phyloP scores from a whole-genome alignment of 64 coral and sea anemone species.

The Pocillopora verrucosa region DNA sequence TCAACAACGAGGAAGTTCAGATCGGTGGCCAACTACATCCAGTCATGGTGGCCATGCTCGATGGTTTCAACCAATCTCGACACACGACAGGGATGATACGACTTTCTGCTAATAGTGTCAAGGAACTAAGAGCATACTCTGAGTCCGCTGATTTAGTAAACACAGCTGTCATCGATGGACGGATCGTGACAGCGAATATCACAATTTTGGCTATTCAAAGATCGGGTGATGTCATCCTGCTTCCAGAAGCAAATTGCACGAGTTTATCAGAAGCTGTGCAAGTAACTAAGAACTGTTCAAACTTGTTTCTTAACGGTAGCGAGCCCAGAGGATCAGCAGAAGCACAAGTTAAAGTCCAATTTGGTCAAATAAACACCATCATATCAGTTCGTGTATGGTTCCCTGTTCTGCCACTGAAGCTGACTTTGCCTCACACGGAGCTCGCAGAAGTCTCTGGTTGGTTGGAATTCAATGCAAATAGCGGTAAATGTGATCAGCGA shows the following conservation, averaged over 20 bases:
- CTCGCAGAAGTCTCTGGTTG: constrained; percentile 53
- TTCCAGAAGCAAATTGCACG: constrained; percentile 37
- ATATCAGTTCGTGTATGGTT: constrained; percentile 61
- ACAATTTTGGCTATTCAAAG: constrained; percentile 27
- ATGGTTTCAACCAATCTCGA: constrained; percentile 28
- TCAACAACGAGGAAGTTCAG: constrained; percentile 65
- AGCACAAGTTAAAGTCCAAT: constrained; percentile 28
- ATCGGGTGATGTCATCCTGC: constrained; percentile 33
- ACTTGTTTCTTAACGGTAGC: constrained; percentile 36
- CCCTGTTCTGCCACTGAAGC: constrained; percentile 38
- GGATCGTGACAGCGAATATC: constrained; percentile 30
- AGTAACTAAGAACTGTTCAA: constrained; percentile 54
- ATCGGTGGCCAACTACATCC: constrained; percentile 37
- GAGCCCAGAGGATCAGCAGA: constrained; percentile 31
- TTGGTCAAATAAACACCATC: constrained; percentile 5
- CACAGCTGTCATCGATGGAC: constrained; percentile 50
- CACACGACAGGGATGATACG: constrained; percentile 38
- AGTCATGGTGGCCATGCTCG: constrained; percentile 53
- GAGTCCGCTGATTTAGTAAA: constrained; percentile 59
- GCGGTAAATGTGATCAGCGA: constrained; percentile 29
- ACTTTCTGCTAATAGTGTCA: constrained; percentile 15
- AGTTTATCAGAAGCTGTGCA: constrained; percentile 49
- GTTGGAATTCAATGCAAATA: background rate
- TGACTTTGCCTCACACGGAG: constrained; percentile 28
- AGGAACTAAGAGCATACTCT: constrained; percentile 31